A percentile compares a stretch with the other conserved stretches of the same genome.
Evolutionary conservation across 2,888 invertebrate genomes (phyloP).

Genomic region (Folsomia manolachei): DNA sequence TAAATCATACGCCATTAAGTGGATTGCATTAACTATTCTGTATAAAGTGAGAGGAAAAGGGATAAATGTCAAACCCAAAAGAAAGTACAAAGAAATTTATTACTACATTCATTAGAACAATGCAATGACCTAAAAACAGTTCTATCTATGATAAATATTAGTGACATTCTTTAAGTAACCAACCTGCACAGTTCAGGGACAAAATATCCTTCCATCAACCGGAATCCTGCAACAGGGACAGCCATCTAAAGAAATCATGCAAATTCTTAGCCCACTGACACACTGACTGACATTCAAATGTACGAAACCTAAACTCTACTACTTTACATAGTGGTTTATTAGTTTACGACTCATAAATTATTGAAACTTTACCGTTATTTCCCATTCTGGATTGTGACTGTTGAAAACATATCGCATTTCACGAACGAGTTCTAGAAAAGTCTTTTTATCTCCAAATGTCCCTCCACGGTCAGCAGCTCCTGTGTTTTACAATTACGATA

Average conservation of each 20-base stretch:
- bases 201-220: slow-evolving; percentile 84
- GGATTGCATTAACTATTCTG: slow-evolving; percentile 41
- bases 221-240: slow-evolving; percentile 80
- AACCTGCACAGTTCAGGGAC: slow-evolving; percentile 85
- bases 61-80: too few relatives aligned
- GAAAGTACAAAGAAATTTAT: too few relatives aligned
- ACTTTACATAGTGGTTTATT: too few relatives aligned
- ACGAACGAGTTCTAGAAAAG: slow-evolving; percentile 76
- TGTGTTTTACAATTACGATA: too few relatives aligned
- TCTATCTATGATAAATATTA: too few relatives aligned
- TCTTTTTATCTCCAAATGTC: slow-evolving; percentile 76
- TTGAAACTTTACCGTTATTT: slow-evolving; percentile 63
- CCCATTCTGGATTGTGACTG: slow-evolving; percentile 70
- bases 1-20: slow-evolving; percentile 50
- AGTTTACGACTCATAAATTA: neutral
- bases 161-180: too few relatives aligned
- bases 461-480: slow-evolving; percentile 82
- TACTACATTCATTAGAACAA: too few relatives aligned
- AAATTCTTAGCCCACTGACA: neutral
- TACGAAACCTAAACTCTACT: too few relatives aligned
- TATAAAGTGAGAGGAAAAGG: neutral
- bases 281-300: too few relatives aligned
- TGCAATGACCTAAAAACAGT: too few relatives aligned
- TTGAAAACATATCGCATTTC: slow-evolving; percentile 77
- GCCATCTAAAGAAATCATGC: slow-evolving; percentile 62